Evolutionary conservation across 2,797 vertebrate species (phyloP).

Genomic region (Lophotriccus pileatus): DNA sequence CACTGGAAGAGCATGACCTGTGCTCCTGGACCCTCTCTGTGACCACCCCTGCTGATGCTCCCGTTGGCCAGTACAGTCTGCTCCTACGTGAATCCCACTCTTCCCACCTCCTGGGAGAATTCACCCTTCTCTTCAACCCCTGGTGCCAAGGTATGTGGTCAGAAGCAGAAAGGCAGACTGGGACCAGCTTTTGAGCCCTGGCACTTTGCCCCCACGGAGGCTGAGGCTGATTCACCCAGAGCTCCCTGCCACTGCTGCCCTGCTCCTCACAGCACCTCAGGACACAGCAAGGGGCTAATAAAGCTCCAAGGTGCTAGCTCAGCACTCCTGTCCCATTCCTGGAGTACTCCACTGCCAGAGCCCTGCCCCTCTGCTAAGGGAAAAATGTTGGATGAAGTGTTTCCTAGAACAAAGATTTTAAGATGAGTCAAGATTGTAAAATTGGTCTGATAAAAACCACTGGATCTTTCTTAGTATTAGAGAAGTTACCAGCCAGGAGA

Average conservation of each 20-base stretch:
- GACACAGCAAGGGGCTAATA: background rate
- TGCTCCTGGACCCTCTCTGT: slow-evolving; percentile 78
- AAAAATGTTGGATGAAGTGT: background rate
- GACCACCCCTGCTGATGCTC: slow-evolving; percentile 81
- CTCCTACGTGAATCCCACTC: slow-evolving; percentile 69
- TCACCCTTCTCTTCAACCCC: slow-evolving; percentile 92
- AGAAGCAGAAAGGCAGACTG: background rate
- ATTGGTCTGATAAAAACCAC: background rate
- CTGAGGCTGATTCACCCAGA: background rate
- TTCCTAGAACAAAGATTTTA: background rate
- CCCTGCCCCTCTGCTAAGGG: background rate
- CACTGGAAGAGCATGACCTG: slow-evolving; percentile 73
- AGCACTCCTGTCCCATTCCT: background rate
- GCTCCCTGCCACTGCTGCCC: background rate
- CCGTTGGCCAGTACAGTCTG: slow-evolving; percentile 85
- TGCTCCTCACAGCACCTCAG: background rate
- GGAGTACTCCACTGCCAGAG: background rate
- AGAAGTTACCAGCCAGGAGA: background rate
- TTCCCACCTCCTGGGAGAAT: slow-evolving; percentile 71
- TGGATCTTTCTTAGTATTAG: background rate
- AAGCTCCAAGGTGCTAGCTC: background rate
- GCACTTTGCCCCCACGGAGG: background rate
- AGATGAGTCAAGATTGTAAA: background rate
- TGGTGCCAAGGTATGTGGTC: slow-evolving; percentile 83
- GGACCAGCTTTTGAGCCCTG: background rate